phyloP scores from a whole-genome alignment of 2,113 vertebrate species.

The Calidris pugnax region DNA sequence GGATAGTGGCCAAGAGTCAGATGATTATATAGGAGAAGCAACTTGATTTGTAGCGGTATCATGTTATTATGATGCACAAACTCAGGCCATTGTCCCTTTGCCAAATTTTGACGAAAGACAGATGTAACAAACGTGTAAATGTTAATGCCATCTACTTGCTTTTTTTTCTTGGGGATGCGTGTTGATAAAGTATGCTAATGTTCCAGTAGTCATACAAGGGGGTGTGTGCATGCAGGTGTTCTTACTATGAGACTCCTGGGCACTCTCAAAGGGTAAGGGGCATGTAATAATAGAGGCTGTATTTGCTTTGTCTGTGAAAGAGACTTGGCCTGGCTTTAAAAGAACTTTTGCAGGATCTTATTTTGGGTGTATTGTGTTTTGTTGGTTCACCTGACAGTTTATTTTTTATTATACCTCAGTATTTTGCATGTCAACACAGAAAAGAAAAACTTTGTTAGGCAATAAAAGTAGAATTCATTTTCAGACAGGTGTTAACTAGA shows the following conservation, averaged over 20 bases:
- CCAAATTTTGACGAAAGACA: background rate
- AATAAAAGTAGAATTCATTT: background rate
- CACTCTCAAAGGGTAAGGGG: background rate
- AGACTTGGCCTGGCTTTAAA: background rate
- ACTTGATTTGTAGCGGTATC: background rate
- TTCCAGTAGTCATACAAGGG: background rate
- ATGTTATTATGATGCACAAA: background rate
- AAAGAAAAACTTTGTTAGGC: background rate
- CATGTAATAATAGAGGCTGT: background rate
- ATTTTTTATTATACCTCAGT: background rate
- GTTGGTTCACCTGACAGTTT: background rate
- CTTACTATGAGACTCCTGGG: background rate
- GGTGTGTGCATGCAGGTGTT: fast-evolving
- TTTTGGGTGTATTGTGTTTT: background rate
- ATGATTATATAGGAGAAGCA: background rate
- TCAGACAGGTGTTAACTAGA: background rate
- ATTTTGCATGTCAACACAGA: background rate
- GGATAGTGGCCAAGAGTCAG: background rate
- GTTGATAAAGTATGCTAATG: background rate
- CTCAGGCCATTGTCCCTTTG: background rate
- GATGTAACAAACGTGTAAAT: background rate
- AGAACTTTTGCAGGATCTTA: background rate
- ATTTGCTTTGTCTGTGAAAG: background rate
- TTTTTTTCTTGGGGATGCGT: background rate
- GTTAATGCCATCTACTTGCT: background rate